These are phyloP conservation scores for Petrolisthes cinctipes DNA, from an alignment of 2,888 invertebrate species.

Conservation along the genomic window DNA sequence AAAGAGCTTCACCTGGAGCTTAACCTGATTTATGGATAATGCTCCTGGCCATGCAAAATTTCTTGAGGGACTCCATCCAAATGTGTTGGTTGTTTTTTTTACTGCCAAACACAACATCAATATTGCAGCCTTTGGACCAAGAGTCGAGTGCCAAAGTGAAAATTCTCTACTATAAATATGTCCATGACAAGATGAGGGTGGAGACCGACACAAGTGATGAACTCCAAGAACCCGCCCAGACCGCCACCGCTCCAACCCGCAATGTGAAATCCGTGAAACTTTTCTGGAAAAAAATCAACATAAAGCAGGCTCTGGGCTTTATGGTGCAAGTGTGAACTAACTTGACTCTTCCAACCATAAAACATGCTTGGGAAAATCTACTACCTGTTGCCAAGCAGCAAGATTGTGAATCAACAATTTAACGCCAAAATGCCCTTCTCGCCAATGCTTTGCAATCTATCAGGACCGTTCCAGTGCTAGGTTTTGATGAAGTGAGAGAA, in stretches of 20 bases:
- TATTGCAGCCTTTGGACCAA: not conserved
- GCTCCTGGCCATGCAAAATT: not conserved
- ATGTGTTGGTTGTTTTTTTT: not conserved
- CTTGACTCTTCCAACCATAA: not conserved
- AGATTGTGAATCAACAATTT: not conserved
- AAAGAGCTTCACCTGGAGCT: not conserved
- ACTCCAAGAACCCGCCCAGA: not conserved
- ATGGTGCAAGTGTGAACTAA: not conserved
- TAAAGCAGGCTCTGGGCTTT: slow-evolving; percentile 4
- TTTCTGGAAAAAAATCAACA: not conserved
- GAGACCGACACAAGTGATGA: not conserved
- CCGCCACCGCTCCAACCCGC: not conserved
- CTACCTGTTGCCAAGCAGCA: slow-evolving; percentile 1
- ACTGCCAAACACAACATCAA: not conserved
- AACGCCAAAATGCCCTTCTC: not conserved
- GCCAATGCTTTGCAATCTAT: not conserved
- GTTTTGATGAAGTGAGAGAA: not conserved
- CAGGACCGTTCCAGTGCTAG: not conserved
- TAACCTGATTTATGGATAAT: too few relatives aligned
- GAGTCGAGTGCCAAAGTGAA: not conserved
- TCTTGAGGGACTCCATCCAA: not conserved
- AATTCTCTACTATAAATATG: slow-evolving; percentile 3
- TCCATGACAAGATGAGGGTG: not conserved
- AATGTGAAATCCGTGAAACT: slow-evolving; percentile 3
- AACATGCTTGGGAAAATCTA: not conserved